Evolutionary conservation across 2,113 vertebrate species (phyloP).

Genomic region (Haliaeetus leucogaster): DNA sequence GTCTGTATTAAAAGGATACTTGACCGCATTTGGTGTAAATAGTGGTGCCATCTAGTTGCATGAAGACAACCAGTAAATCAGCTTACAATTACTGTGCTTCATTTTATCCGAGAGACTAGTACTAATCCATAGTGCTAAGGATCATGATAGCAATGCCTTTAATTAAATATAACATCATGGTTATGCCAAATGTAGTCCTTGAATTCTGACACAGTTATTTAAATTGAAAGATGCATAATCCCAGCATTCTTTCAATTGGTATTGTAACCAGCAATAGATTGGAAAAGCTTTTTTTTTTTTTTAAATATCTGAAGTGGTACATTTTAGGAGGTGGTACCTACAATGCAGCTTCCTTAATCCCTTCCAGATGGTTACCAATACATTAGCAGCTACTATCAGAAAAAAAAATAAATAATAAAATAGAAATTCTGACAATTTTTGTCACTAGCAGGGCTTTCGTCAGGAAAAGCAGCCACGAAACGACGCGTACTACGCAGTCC

Average conservation of each 20-base stretch:
- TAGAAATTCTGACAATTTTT: neutral
- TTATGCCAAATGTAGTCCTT: neutral
- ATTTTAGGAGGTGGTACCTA: neutral
- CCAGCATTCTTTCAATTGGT: neutral
- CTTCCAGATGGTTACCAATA: neutral
- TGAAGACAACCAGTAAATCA: constrained; percentile 37
- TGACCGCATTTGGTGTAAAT: constrained; percentile 51
- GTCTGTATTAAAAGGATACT: constrained; percentile 53
- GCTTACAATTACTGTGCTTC: constrained; percentile 45
- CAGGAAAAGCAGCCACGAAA: neutral
- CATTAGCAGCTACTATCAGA: neutral
- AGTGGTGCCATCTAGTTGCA: neutral
- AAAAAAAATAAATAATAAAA: neutral
- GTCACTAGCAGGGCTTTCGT: neutral
- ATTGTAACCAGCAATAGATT: neutral
- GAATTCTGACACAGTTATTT: constrained; percentile 8
- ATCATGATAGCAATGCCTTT: constrained; percentile 19
- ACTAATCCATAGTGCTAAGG: constrained; percentile 1
- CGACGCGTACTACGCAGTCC: accelerated
- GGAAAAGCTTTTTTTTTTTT: neutral
- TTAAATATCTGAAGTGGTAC: neutral
- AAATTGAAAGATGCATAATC: constrained; percentile 14
- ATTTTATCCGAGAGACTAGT: neutral
- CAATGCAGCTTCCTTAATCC: neutral
- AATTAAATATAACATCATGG: constrained; percentile 36